Evolutionary conservation across 2,113 vertebrate species (phyloP).

Genomic region (Epinephelus fuscoguttatus): DNA sequence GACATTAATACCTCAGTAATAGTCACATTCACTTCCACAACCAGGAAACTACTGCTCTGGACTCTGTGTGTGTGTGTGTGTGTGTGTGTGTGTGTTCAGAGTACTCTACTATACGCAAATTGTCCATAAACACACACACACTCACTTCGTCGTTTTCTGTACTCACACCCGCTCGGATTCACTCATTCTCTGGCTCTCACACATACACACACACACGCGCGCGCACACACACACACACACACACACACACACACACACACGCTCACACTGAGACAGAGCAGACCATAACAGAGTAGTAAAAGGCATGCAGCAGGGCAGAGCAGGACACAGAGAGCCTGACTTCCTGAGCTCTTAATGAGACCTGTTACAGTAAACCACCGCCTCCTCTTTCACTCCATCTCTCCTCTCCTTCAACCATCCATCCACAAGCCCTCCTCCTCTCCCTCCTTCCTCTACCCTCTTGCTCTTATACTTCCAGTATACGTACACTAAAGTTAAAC

Average conservation of each 20-base stretch:
- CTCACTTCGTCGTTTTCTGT: background rate
- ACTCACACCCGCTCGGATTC: background rate
- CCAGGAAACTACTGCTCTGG: constrained; percentile 61
- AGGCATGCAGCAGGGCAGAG: constrained; percentile 55
- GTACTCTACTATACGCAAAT: background rate
- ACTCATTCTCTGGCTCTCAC: background rate
- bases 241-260: constrained; percentile 45
- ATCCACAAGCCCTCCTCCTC: background rate
- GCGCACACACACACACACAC: constrained; percentile 6
- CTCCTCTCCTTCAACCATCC: constrained; percentile 28
- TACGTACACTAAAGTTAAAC: background rate
- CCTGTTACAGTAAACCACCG: constrained; percentile 59
- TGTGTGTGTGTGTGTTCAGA: background rate
- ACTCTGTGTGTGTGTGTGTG: background rate
- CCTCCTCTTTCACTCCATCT: constrained; percentile 38
- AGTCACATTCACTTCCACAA: constrained; percentile 72
- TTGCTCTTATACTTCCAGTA: background rate
- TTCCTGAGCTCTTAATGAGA: constrained; percentile 67
- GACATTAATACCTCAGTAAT: constrained; percentile 77
- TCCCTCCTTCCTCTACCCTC: background rate
- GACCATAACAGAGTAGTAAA: constrained; percentile 70
- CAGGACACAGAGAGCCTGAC: constrained; percentile 47
- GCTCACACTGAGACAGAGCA: constrained; percentile 63
- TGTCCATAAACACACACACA: constrained; percentile 1
- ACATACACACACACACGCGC: constrained; percentile 12